A percentile compares a stretch with the other conserved stretches of the same genome.
These are phyloP conservation scores for Phortica okadai DNA, from an alignment of 2,888 invertebrate species.

Conservation along the genomic window DNA sequence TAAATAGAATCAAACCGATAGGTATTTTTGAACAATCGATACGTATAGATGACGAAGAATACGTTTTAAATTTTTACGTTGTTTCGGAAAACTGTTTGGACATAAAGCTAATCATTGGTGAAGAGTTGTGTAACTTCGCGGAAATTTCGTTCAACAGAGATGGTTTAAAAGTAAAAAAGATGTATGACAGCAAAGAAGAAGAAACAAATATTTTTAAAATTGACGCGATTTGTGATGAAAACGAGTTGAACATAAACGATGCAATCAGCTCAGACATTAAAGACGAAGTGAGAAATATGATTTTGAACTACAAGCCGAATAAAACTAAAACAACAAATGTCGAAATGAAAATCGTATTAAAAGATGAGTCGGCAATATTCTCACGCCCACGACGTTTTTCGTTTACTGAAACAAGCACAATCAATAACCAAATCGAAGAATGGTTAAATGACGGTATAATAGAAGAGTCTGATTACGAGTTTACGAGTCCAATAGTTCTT, in stretches of 20 bases:
- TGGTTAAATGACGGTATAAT: constrained; percentile 27
- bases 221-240: not conserved
- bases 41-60: constrained; percentile 5
- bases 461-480: constrained; percentile 9
- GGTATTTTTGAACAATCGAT: not conserved
- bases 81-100: constrained; percentile 6
- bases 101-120: constrained; percentile 24
- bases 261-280: not conserved
- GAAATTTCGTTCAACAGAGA: constrained; percentile 23
- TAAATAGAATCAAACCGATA: not conserved
- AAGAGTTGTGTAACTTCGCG: constrained; percentile 9
- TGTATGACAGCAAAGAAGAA: not conserved
- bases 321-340: constrained; percentile 26
- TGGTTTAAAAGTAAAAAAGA: not conserved
- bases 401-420: not conserved
- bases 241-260: constrained; percentile 12
- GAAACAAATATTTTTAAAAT: not conserved
- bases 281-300: not conserved
- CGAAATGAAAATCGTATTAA: constrained; percentile 32
- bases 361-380: constrained; percentile 35
- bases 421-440: constrained; percentile 32
- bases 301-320: not conserved
- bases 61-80: constrained; percentile 13
- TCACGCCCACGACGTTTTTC: constrained; percentile 28
- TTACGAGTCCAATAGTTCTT: not conserved